phyloP scores from a whole-genome alignment of 2,113 vertebrate genomes.

The Elephantulus edwardii region DNA sequence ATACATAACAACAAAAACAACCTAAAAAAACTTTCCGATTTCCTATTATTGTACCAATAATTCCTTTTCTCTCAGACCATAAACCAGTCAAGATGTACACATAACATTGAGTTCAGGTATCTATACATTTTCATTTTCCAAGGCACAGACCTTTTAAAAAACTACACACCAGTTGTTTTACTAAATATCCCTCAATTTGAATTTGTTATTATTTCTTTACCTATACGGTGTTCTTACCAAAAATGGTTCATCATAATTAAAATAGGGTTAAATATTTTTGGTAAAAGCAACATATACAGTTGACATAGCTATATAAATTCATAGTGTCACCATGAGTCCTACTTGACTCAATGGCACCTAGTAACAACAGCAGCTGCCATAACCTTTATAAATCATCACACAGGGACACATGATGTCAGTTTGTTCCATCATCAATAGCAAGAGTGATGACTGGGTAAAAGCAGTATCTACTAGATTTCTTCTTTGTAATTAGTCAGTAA shows the following conservation, averaged over 20 bases:
- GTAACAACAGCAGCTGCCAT: no score
- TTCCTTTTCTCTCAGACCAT: neutral
- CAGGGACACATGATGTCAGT: neutral
- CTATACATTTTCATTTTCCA: constrained; percentile 7
- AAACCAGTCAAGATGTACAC: constrained; percentile 6
- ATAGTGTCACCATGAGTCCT: no score
- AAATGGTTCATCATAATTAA: constrained; percentile 35
- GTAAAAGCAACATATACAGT: neutral
- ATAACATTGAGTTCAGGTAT: neutral
- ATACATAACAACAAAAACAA: no score
- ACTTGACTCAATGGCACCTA: no score
- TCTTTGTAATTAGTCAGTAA: constrained; percentile 19
- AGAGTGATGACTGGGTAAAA: neutral
- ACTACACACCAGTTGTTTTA: constrained; percentile 23
- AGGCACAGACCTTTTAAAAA: neutral
- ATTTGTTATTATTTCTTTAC: constrained; percentile 37
- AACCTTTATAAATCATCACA: neutral
- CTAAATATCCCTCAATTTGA: constrained; percentile 5
- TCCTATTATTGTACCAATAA: neutral
- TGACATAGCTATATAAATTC: no score
- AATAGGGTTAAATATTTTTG: constrained; percentile 21
- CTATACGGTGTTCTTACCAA: neutral
- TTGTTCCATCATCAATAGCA: neutral
- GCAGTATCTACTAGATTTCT: neutral
- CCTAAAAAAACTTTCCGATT: constrained; percentile 17